Conservation (phyloP, 2,888 invertebrate species). For the Globia sparganii region DNA sequence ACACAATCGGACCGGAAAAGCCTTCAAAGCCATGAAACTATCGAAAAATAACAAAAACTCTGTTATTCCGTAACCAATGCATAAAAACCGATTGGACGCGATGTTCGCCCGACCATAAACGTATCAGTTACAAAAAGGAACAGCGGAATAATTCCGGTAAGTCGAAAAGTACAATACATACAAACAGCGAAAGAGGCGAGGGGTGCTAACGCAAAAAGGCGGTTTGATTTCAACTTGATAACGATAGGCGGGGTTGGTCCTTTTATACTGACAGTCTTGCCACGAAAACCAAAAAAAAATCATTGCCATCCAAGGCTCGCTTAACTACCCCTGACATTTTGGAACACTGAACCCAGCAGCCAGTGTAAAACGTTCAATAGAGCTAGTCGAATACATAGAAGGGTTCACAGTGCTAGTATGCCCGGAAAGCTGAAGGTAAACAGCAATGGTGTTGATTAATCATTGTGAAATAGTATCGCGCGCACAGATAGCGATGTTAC, state of each 20-base stretch:
- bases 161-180: slow-evolving; percentile 70
- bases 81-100: slow-evolving; percentile 59
- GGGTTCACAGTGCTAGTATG: slow-evolving; percentile 48
- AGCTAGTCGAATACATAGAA: neutral
- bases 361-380: slow-evolving; percentile 19
- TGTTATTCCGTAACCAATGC: slow-evolving; percentile 51
- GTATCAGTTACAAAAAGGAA: slow-evolving; percentile 69
- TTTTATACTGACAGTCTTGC: slow-evolving; percentile 12
- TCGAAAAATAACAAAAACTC: slow-evolving; percentile 43
- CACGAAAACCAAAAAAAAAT: neutral
- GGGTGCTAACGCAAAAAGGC: slow-evolving; percentile 82
- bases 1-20: slow-evolving; percentile 19
- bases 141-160: slow-evolving; percentile 65
- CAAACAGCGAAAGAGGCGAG: slow-evolving; percentile 71
- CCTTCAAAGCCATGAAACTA: slow-evolving; percentile 24
- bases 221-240: slow-evolving; percentile 84
- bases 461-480: slow-evolving; percentile 78
- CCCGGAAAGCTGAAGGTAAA: slow-evolving; percentile 82
- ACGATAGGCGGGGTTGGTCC: slow-evolving; percentile 76
- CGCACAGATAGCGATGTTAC: slow-evolving; percentile 72
- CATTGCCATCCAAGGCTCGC: slow-evolving; percentile 28
- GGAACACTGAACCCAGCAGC: neutral
- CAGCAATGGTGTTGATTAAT: slow-evolving; percentile 83
- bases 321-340: neutral
- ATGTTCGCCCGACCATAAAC: slow-evolving; percentile 62